A percentile compares a stretch with the other conserved stretches of the same genome.
phyloP scores from a whole-genome alignment of 1,140 invertebrate genomes.

The Aphelinus atriplicis region DNA sequence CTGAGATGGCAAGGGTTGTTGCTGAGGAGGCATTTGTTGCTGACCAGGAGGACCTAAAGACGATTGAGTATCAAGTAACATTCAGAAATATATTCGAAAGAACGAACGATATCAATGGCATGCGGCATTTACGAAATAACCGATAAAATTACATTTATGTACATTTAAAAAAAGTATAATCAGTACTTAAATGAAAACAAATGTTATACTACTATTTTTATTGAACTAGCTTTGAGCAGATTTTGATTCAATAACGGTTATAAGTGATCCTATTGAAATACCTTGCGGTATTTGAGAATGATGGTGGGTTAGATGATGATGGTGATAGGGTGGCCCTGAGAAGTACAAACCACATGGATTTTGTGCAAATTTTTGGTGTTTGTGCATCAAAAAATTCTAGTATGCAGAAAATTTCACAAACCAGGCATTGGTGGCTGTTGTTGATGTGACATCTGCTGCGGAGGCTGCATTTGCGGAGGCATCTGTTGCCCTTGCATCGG shows the following conservation, averaged over 20 bases:
- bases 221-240: not conserved
- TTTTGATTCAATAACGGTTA: not conserved
- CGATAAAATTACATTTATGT: not conserved
- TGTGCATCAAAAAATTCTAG: too few species aligned
- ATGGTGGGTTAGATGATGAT: conserved; percentile 37
- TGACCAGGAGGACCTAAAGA: conserved; percentile 29
- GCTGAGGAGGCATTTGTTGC: conserved; percentile 32
- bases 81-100: not conserved
- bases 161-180: not conserved
- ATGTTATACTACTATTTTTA: not conserved
- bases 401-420: not conserved
- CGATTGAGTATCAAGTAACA: not conserved
- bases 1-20: conserved; percentile 8
- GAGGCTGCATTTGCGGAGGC: conserved; percentile 26
- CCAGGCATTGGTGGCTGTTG: conserved; percentile 28
- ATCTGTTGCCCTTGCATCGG: conserved; percentile 30
- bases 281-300: conserved; percentile 40
- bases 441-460: conserved; percentile 30
- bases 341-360: not conserved
- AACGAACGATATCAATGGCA: not conserved
- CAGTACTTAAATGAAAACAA: not conserved
- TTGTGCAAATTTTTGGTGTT: not conserved
- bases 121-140: not conserved
- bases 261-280: conserved; percentile 3
- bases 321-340: conserved; percentile 5